Base-by-base conservation (phyloP, 1,140 invertebrate species). In the Ruditapes philippinarum region DNA sequence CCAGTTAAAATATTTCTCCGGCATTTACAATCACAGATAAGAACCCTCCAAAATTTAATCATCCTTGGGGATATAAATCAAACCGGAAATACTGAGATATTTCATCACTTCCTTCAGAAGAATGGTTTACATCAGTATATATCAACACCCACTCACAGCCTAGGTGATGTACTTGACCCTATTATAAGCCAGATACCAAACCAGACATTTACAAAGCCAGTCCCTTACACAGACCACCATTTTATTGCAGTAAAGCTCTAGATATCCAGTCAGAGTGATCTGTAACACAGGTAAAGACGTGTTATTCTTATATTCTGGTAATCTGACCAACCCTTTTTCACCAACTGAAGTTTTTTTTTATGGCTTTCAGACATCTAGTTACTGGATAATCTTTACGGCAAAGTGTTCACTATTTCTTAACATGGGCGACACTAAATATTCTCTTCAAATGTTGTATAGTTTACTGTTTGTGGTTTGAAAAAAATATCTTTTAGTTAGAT, bases 171-270 rank as follows among this genome's bases (percentile, higher is more conserved):
- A 85, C 49, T 85, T n/a, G 82, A 74, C 49, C 45, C 54, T 19
- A 49, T 85, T 22, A 73, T 85, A 54, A 73, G 82, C 82, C 65
- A 33, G 25, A 51, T 51, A 22, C 82, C 42, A 85, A 51, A 85
- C 33, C 25, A 68, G 62, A 73, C 82, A 73, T 17, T 85, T 74
- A n/a, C n/a, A 85, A 85, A 85, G 65, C 65, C 82, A 54, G 40
- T 73, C 65, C 82, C 82, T 45, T 73, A 85, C 49, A 85, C 65
- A 73, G 65, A 85, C 82, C 81, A 83, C 42, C 81, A 85, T 45
- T 74, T 74, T 22, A 70, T 85, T 73, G 62, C 68, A 14, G 45
- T 74, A 42, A 74, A 85, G 31, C 65, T 73, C 65, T 54, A 49
- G 38, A 49, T 49, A 68, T 68, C 7, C 31, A 68, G 62, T 68